Conservation (phyloP, 2,113 vertebrate genomes). For the Seriola quinqueradiata region DNA sequence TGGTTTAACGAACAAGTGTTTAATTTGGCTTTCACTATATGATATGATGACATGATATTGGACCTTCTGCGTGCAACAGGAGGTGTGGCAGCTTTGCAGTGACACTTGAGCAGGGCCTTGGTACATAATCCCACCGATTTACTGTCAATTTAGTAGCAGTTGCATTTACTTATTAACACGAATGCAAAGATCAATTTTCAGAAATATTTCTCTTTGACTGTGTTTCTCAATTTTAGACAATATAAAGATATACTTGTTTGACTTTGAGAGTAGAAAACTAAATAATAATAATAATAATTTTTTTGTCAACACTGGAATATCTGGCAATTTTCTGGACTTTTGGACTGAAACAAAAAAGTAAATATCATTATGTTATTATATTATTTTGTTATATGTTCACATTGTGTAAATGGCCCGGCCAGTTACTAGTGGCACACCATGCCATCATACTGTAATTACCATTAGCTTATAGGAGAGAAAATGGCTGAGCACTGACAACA, state of each 20-base stretch:
- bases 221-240: background rate
- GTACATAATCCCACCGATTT: background rate
- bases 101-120: conserved; percentile 29
- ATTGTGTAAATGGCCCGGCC: background rate
- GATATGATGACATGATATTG: background rate
- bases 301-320: no score
- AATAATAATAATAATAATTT: no score
- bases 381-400: background rate
- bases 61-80: conserved; percentile 20
- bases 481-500: background rate
- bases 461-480: background rate
- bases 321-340: background rate
- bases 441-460: background rate
- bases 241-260: background rate
- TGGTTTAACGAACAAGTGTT: conserved; percentile 27
- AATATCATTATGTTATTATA: no score
- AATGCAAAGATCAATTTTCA: background rate
- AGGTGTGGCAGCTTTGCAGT: conserved; percentile 31
- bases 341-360: background rate
- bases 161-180: background rate
- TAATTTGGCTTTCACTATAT: background rate
- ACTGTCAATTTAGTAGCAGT: background rate
- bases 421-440: background rate
- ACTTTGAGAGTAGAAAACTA: background rate
- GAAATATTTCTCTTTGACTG: background rate